These are phyloP conservation scores for Shargacucullia verbasci DNA, from an alignment of 2,888 invertebrate genomes.

Conservation along the genomic window DNA sequence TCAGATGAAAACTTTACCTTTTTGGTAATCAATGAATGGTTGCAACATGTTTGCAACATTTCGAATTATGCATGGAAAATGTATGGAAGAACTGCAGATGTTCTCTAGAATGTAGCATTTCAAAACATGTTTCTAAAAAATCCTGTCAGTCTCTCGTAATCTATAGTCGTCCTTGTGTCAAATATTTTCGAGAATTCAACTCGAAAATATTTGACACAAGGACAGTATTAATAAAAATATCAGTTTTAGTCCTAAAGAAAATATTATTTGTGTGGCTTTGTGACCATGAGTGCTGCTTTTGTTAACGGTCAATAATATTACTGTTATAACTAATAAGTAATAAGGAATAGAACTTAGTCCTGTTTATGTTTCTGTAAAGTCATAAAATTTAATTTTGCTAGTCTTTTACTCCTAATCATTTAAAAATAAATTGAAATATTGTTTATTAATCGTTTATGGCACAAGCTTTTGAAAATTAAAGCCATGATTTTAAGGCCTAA, in stretches of 20 bases:
- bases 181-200: no score
- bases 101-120: no score
- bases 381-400: background rate
- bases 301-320: background rate
- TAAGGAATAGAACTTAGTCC: background rate
- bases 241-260: no score
- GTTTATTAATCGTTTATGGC: conserved; percentile 2
- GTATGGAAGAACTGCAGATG: no score
- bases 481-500: background rate
- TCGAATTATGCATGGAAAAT: no score
- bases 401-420: background rate
- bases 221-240: no score
- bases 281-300: background rate
- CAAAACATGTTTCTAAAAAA: no score
- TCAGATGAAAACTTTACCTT: conserved; percentile 25
- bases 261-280: no score
- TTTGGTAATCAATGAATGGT: conserved; percentile 23
- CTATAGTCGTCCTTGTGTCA: no score
- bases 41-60: conserved; percentile 17
- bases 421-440: conserved; percentile 7
- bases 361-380: background rate
- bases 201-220: no score
- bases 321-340: no score
- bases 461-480: conserved; percentile 3
- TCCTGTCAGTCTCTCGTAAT: no score